These are phyloP conservation scores for Notothenia coriiceps DNA, from an alignment of 2,113 vertebrate species.

Conservation along the genomic window DNA sequence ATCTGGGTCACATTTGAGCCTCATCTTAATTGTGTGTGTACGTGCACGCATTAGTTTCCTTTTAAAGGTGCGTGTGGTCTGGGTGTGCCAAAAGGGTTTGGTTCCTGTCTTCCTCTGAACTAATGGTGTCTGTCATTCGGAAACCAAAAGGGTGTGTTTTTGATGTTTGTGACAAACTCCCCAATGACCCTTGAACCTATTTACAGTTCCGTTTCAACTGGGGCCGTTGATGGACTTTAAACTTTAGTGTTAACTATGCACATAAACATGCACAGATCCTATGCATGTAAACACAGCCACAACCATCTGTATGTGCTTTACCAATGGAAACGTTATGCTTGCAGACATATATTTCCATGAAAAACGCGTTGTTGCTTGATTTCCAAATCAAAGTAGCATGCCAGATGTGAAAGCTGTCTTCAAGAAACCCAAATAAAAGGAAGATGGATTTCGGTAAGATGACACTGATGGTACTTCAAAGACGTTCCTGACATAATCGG, in stretches of 20 bases:
- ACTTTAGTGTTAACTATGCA: neutral
- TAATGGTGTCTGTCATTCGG: neutral
- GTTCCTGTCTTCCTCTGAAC: conserved; percentile 26
- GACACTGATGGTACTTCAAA: conserved; percentile 25
- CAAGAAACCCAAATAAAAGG: conserved; percentile 39
- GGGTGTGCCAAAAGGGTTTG: conserved; percentile 69
- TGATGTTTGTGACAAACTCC: neutral
- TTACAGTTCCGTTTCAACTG: neutral
- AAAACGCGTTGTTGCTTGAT: conserved; percentile 18
- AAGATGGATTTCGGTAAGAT: neutral
- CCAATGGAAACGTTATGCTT: conserved; percentile 8
- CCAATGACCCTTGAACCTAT: conserved; percentile 36
- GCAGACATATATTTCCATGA: conserved; percentile 13
- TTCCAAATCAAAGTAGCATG: conserved; percentile 31
- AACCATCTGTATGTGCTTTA: neutral
- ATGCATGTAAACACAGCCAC: conserved; percentile 2
- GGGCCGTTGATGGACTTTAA: conserved; percentile 59
- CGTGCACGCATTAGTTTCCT: conserved; percentile 13
- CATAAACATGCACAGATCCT: neutral
- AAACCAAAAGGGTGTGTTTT: conserved; percentile 7
- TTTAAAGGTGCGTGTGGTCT: conserved; percentile 21
- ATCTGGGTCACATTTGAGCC: conserved; percentile 25
- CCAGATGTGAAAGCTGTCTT: conserved; percentile 15
- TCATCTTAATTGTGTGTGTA: neutral
- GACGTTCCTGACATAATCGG: conserved; percentile 14